Conservation (phyloP, 2,113 vertebrate species). For the Holacanthus passer region DNA sequence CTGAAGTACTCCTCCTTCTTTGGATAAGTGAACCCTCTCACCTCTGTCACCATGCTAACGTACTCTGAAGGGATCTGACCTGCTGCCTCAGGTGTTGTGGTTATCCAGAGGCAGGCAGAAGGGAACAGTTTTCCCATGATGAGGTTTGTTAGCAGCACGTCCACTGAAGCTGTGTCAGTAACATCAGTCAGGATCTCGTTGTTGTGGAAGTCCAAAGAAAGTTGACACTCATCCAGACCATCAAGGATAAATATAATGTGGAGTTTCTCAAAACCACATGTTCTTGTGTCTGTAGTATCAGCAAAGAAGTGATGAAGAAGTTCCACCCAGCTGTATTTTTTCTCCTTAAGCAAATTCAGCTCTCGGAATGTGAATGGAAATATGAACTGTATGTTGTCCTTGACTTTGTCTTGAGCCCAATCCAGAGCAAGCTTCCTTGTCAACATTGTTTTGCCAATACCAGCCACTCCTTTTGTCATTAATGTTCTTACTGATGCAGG, state of each 20-base stretch:
- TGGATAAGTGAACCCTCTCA: conserved; percentile 26
- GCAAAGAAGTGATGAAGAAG: conserved; percentile 33
- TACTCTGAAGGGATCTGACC: not conserved
- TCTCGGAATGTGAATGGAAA: conserved; percentile 31
- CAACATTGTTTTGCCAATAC: conserved; percentile 28
- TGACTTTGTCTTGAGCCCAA: conserved; percentile 17
- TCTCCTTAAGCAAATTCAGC: conserved; percentile 13
- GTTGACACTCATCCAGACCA: too few species aligned
- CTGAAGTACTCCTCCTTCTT: conserved; percentile 13
- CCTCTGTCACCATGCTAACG: conserved; percentile 15
- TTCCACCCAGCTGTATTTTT: not conserved
- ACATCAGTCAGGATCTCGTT: conserved; percentile 1
- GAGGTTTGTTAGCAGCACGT: conserved; percentile 41
- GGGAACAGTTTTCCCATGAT: conserved; percentile 41
- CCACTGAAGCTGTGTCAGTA: conserved; percentile 5
- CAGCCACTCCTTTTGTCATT: conserved; percentile 7
- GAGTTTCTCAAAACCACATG: conserved; percentile 1
- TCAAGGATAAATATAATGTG: conserved; percentile 5
- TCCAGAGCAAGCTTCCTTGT: conserved; percentile 16
- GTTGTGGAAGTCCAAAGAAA: conserved; percentile 25
- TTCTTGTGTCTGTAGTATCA: conserved; percentile 15
- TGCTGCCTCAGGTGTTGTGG: conserved; percentile 3
- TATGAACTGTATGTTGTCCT: not conserved
- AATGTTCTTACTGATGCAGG: not conserved
- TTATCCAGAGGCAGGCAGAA: conserved; percentile 24